Evolutionary conservation across 1,140 invertebrate species (phyloP).

Genomic region (Eumeta japonica): DNA sequence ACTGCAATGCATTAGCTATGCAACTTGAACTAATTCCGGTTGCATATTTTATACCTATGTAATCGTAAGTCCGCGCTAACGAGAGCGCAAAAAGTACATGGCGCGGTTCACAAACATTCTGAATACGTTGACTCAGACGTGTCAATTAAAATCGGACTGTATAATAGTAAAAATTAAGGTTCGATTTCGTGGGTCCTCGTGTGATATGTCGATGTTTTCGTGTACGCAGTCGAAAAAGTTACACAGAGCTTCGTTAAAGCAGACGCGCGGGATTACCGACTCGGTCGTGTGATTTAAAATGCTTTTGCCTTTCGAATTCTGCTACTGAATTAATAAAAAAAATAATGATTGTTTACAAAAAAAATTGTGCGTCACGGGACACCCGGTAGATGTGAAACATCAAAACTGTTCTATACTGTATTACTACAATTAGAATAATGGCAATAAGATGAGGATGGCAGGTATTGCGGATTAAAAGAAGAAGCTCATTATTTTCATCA

Average conservation of each 20-base stretch:
- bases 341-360: too few species aligned
- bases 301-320: constrained; percentile 13
- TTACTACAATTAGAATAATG: too few species aligned
- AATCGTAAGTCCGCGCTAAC: too few species aligned
- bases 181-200: constrained; percentile 7
- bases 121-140: constrained; percentile 10
- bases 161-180: constrained; percentile 13
- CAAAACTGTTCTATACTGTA: too few species aligned
- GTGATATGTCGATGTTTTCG: constrained; percentile 25
- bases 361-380: constrained; percentile 12
- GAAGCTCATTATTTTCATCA: too few species aligned
- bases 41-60: too few species aligned
- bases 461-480: too few species aligned
- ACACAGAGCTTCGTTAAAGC: constrained; percentile 36
- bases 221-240: constrained; percentile 32
- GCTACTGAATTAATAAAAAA: too few species aligned
- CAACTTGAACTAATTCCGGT: too few species aligned
- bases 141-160: constrained; percentile 5
- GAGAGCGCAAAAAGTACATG: constrained; percentile 24
- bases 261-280: constrained; percentile 34
- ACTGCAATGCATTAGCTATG: too few species aligned
- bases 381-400: too few species aligned
- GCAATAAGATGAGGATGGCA: too few species aligned
- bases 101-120: constrained; percentile 18
- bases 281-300: constrained; percentile 18